phyloP scores from a whole-genome alignment of 2,113 vertebrate genomes.

The Colinus virginianus region DNA sequence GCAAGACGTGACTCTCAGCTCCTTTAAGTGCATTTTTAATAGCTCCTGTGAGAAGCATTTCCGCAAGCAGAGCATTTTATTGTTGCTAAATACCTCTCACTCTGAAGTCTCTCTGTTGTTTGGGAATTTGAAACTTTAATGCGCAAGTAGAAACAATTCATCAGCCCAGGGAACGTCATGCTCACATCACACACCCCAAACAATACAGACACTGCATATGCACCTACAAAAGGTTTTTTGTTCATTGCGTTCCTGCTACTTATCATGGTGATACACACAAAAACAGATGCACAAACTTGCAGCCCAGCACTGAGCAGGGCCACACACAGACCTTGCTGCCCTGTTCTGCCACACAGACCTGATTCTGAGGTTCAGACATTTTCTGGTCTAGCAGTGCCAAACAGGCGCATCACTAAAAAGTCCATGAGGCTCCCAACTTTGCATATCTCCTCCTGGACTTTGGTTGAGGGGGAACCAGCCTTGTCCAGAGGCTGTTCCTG shows the following conservation, averaged over 20 bases:
- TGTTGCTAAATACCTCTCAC: conserved; percentile 49
- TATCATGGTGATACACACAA: neutral
- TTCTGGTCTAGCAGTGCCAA: neutral
- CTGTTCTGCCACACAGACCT: neutral
- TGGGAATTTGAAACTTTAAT: conserved; percentile 53
- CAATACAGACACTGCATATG: neutral
- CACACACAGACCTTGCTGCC: neutral
- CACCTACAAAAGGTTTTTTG: neutral
- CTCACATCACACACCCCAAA: neutral
- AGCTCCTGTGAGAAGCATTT: conserved; percentile 40
- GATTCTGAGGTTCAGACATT: neutral
- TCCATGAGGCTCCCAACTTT: conserved; percentile 35
- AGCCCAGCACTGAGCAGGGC: neutral
- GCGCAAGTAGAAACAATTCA: neutral
- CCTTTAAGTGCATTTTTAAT: conserved; percentile 44
- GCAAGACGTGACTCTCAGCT: neutral
- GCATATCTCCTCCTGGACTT: conserved; percentile 13
- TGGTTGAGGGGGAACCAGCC: neutral
- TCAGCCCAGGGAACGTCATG: neutral
- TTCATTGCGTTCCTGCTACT: neutral
- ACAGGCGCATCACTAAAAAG: neutral
- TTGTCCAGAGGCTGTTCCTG: conserved; percentile 34
- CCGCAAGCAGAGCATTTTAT: conserved; percentile 18
- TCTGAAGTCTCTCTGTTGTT: neutral
- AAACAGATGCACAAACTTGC: neutral